Base-by-base conservation (phyloP, 2,797 vertebrate genomes). In the Gymnoscopelus braueri region DNA sequence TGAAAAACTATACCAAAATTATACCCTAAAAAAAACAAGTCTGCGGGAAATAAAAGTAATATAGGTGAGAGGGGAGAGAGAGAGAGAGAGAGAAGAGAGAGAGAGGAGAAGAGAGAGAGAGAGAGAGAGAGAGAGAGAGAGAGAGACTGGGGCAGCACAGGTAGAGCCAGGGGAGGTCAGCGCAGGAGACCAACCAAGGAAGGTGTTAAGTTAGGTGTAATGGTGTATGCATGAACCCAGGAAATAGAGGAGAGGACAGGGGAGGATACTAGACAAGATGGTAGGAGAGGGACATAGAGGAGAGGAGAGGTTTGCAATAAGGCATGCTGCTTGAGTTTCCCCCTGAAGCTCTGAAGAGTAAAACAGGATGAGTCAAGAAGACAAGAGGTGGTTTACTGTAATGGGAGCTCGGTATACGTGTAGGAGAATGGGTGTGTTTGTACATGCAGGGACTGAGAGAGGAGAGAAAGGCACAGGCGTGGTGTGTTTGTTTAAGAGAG, bases 1-100 rank as follows among this genome's bases (percentile, higher is more conserved):
- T 69, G 77, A 78, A 69, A 61, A 76, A 77, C 19, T 56, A 68
- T 58, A 83, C 71, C 57, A 71, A 83, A 76, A 39, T 39, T 7
- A 39, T 39, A 6, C 5, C 64, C 70, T 71, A 76, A 48, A 65
- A 65, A 82, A 84, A 77, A 84, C 76, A 84, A 83, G 65, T 66
- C 67, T 35, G 52, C 70, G 69, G 35, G 84, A 81, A 78, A 75
- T 71, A 54, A 65, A 32, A 51, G 52, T 39, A 26, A 51, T 44
- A 39, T 10, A 55, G 48, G 23, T 32, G 19, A 65, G 63, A 59
- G 72, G 8, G 53, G 35, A 57, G 8, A 44, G 15, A 64, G 47
- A 35, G 53, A 47, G 19, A 60, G 14, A 56, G 23, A n/a, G 61
- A 56, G 29, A 49, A 56, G 23, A n/a, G 61, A 56, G 29, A 49